A percentile compares a stretch with the other conserved stretches of the same genome.
phyloP scores from a whole-genome alignment of 2,113 vertebrate species.

The Rhea pennata region DNA sequence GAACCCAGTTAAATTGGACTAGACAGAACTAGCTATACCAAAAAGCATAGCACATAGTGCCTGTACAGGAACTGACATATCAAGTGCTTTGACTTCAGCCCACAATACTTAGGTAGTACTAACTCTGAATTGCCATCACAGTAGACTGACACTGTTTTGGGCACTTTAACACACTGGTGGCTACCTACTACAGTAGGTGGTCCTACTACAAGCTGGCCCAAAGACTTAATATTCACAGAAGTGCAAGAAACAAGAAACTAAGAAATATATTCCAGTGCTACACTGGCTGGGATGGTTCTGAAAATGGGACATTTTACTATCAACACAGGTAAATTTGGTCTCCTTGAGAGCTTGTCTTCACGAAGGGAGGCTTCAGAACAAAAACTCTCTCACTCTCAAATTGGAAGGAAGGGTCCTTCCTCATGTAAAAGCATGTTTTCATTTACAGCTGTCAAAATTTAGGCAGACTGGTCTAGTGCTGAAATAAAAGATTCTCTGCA shows the following conservation, averaged over 20 bases:
- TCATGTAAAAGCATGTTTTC: neutral
- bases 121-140: neutral
- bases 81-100: neutral
- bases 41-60: neutral
- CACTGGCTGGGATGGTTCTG: neutral
- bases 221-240: neutral
- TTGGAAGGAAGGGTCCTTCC: neutral
- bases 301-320: neutral
- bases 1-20: neutral
- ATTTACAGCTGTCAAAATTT: neutral
- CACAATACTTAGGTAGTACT: neutral
- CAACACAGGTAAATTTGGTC: neutral
- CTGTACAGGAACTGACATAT: neutral
- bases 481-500: neutral
- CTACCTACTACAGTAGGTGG: neutral
- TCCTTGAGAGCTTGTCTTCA: neutral
- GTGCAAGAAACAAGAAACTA: neutral
- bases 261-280: neutral
- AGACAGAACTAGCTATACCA: neutral
- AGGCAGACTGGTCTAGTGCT: neutral
- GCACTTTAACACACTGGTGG: neutral
- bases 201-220: neutral
- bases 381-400: neutral
- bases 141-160: neutral
- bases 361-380: neutral